These are phyloP conservation scores for Mus caroli DNA, from an alignment of 2,797 vertebrate species.

Conservation along the genomic window DNA sequence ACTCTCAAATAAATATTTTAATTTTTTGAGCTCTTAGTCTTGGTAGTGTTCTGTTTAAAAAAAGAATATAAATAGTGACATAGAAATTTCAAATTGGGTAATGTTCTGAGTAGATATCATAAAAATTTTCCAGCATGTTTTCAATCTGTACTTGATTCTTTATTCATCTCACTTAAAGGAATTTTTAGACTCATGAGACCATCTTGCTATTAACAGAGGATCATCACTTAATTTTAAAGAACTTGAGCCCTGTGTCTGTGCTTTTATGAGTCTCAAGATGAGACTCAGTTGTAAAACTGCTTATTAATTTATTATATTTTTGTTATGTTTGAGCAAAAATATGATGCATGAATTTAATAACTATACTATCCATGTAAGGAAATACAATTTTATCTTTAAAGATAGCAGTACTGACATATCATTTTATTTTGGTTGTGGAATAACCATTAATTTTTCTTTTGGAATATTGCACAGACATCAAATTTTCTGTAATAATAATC, in stretches of 20 bases:
- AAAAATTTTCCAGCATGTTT: background rate
- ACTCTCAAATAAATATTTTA: constrained; percentile 59
- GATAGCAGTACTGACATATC: background rate
- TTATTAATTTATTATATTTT: background rate
- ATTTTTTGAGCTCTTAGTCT: constrained; percentile 60
- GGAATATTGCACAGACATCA: background rate
- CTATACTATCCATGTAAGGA: background rate
- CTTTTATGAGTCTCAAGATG: background rate
- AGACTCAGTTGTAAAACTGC: background rate
- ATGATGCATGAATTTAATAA: background rate
- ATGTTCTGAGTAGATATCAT: constrained; percentile 35
- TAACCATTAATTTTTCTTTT: background rate
- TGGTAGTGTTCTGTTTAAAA: constrained; percentile 4
- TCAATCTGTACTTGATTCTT: constrained; percentile 45
- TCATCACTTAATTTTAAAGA: constrained; percentile 47
- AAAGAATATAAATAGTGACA: background rate
- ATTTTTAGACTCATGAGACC: constrained; percentile 46
- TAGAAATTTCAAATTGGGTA: constrained; percentile 69
- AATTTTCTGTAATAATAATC: background rate
- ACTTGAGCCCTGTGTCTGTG: background rate
- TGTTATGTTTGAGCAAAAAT: background rate
- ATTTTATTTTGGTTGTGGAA: background rate
- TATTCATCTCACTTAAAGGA: constrained; percentile 60
- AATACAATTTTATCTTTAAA: background rate
- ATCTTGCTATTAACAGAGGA: constrained; percentile 17